Evolutionary conservation across 2,888 invertebrate genomes (phyloP), one percentile per base, ranked within the genome.

Genomic region (Smittia sp.): DNA sequence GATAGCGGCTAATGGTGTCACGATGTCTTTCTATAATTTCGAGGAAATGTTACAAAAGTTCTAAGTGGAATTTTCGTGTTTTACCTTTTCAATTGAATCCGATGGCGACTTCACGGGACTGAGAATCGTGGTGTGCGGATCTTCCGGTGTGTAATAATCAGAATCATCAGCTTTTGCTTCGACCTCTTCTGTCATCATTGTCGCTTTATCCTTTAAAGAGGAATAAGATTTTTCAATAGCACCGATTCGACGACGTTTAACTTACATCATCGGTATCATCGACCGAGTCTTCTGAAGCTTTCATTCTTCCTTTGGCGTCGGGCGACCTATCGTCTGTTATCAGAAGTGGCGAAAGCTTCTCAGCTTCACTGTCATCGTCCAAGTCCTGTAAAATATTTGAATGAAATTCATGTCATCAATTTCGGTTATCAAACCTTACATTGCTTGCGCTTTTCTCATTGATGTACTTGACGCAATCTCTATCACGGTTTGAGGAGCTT

Each of bases 311-410:
- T 13, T 15, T 46, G 4, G n/a, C 18, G 41, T 65, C 65, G 18
- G 63, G n/a, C n/a, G 32, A 25, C 25, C 27, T n/a, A n/a, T 63
- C 58, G 9, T 15, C 39, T 2, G 25, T 65, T 24, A 70, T 74
- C 0, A 93, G 84, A 38, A 93, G 82, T 18, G 93, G 93, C 18
- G 93, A 93, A 73, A 92, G 81, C 77, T 93, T 89, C 82, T 93
- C 93, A 67, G 90, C 89, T 80, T 93, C 93, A 79, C 93, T 93
- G 79, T 93, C 92, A 76, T 90, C 90, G 78, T 90, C 92, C 62
- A 85, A 83, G 41, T 84, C 85, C 78, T 65, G 38, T 15, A 27
- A 25, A 7, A 25, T 27, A 18, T 3, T n/a, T 39, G 39, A 20
- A 67, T 66, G 2, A 27, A 85, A 79, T 46, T 77, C 78, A 73